Percentiles rank a stretch among this genome's conserved stretches.
Evolutionary conservation across 1,140 invertebrate species (phyloP).

Genomic region (Pachypsylla venusta): DNA sequence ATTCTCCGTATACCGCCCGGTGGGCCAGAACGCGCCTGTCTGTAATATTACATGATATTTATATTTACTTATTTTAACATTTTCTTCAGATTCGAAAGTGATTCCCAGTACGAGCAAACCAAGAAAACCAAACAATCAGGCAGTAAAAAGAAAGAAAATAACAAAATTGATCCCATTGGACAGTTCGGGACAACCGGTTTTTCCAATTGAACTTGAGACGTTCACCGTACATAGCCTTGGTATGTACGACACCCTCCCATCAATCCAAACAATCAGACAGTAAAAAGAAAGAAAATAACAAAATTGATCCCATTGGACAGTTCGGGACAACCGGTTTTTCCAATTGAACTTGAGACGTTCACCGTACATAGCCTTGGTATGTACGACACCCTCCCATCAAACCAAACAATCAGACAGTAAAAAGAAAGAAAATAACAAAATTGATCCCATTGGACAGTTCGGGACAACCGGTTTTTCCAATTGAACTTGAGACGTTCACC

Average conservation of each 20-base stretch:
- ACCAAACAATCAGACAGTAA: conserved; percentile 25
- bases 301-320: conserved; percentile 49
- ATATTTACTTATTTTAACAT: no score
- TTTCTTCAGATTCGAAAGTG: no score
- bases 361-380: conserved; percentile 60
- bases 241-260: no score
- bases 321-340: conserved; percentile 54
- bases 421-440: conserved; percentile 38
- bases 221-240: conserved; percentile 62
- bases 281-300: conserved; percentile 36
- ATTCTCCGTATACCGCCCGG: no score
- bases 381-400: conserved; percentile 24
- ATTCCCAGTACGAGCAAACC: no score
- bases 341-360: conserved; percentile 51
- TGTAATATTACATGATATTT: no score
- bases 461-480: conserved; percentile 57
- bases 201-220: conserved; percentile 54
- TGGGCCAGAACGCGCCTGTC: no score
- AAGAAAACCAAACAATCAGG: no score
- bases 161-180: conserved; percentile 51
- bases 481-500: conserved; percentile 51
- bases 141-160: conserved; percentile 33
- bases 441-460: conserved; percentile 47
- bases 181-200: conserved; percentile 48
- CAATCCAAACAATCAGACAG: conserved; percentile 24